phyloP scores from a whole-genome alignment of 2,888 invertebrate genomes.

The Callinectes sapidus region DNA sequence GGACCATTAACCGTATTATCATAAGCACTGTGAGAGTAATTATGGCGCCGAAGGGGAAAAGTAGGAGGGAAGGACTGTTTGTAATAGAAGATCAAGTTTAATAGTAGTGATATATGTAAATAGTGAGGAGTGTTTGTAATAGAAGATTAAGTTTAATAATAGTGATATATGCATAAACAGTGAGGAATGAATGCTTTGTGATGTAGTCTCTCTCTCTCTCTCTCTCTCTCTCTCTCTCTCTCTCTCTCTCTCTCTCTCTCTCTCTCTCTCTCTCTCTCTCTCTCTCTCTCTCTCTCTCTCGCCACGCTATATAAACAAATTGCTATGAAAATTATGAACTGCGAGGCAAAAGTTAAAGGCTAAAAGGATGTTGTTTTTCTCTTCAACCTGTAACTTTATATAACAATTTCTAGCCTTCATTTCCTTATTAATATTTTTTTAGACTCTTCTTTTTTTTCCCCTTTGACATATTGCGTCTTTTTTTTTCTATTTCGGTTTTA shows the following conservation, averaged over 20 bases:
- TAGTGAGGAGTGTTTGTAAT: too few relatives aligned
- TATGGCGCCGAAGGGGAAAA: not conserved
- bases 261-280: not conserved
- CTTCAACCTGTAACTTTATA: not conserved
- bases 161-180: too few relatives aligned
- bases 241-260: too few relatives aligned
- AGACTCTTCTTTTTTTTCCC: not conserved
- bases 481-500: not conserved
- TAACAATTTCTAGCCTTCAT: not conserved
- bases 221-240: too few relatives aligned
- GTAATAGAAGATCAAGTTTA: too few relatives aligned
- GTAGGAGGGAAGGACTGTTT: not conserved
- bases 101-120: too few relatives aligned
- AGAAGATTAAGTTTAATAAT: too few relatives aligned
- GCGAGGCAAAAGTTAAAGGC: not conserved
- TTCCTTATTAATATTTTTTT: not conserved
- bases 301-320: not conserved
- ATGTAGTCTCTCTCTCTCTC: too few relatives aligned
- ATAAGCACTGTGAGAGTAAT: not conserved
- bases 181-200: too few relatives aligned
- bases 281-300: not conserved
- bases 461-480: not conserved
- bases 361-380: not conserved
- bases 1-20: not conserved
- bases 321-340: not conserved